Evolutionary conservation across 2,113 vertebrate genomes (phyloP).

Genomic region (Bolborhynchus lineola): DNA sequence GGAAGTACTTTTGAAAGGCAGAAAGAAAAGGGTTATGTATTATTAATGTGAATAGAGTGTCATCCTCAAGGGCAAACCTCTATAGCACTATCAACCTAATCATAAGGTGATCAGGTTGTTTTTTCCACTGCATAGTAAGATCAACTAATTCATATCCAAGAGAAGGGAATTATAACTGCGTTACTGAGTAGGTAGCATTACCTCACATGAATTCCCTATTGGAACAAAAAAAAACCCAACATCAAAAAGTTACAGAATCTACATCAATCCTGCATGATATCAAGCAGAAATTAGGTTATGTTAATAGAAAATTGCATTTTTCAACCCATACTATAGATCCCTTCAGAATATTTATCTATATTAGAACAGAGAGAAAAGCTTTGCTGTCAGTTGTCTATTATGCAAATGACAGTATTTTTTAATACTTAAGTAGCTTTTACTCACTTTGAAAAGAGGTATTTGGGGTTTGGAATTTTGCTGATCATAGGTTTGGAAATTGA

Average conservation of each 20-base stretch:
- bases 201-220: neutral
- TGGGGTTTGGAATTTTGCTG: neutral
- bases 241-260: neutral
- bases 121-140: neutral
- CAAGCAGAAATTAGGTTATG: neutral
- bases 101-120: neutral
- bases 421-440: neutral
- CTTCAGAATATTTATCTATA: neutral
- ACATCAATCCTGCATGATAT: neutral
- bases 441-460: neutral
- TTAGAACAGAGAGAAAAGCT: neutral
- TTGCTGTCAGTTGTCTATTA: neutral
- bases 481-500: neutral
- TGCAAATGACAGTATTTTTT: neutral
- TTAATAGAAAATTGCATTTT: neutral
- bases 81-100: neutral
- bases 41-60: neutral
- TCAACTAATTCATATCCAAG: neutral
- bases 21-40: neutral
- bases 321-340: neutral
- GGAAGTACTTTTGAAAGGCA: neutral
- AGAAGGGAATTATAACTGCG: neutral
- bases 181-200: neutral
- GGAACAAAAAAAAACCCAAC: neutral
- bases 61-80: neutral